Evolutionary conservation across 2,113 vertebrate species (phyloP), one percentile per base, ranked within the genome.

Genomic region (Oreocharis arfaki): DNA sequence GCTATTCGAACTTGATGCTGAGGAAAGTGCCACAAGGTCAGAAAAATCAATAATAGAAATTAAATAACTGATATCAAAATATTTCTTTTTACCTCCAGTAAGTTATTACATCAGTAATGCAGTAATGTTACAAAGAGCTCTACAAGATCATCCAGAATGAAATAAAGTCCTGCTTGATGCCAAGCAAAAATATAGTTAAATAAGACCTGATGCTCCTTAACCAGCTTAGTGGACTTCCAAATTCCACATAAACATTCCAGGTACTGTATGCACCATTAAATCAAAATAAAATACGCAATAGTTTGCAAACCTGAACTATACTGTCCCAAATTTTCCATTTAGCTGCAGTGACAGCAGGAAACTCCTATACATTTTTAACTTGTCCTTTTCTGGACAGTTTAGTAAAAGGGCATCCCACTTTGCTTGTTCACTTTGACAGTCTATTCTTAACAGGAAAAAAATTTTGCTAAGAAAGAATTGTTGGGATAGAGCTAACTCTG

Each of bases 31-130:
- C 89, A 37, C 42, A 47, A 55, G 75, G 33, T 91, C 81, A 93
- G 77, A 75, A 70, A 95, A 97, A 95, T 96, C 80, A 95, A 95
- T 77, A 94, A 35, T 50, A 57, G 28, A 71, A 96, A 94, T 76
- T 94, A 92, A 89, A 78, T 78, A 90, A 94, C 46, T 69, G 28
- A 22, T 61, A 87, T 89, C 35, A 82, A 18, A 63, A 56, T 32
- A 35, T 64, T 80, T 94, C 55, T 64, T 93, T 84, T 75, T 91
- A 63, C 41, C 71, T 94, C 60, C 57, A 80, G 12, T 88, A 94
- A 84, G 52, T 84, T 44, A 68, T 11, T 56, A 37, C 19, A 30
- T 30, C 50, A 81, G 71, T 80, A 95, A 74, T 52, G 71, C 17
- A 57, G 32, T 28, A 82, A 47, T 57, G 39, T 56, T 94, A 88